Evolutionary conservation across 2,888 invertebrate species (phyloP).

Genomic region (Belgica antarctica): DNA sequence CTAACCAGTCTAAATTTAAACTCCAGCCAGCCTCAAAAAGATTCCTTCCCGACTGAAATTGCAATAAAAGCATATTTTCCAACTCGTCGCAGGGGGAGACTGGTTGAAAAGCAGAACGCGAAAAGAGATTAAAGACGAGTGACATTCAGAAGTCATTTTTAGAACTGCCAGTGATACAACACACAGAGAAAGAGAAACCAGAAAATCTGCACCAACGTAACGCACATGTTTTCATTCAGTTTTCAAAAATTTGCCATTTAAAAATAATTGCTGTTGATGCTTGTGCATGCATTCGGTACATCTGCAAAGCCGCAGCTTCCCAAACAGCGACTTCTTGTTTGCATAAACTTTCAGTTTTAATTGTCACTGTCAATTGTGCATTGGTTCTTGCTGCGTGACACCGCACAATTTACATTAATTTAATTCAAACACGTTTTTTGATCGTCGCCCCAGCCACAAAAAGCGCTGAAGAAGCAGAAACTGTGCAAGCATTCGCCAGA

Average conservation of each 20-base stretch:
- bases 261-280: conserved; percentile 36
- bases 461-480: not conserved
- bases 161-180: not conserved
- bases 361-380: conserved; percentile 27
- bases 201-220: conserved; percentile 4
- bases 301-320: conserved; percentile 31
- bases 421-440: not conserved
- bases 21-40: no score
- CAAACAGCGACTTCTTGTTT: no score
- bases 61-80: no score
- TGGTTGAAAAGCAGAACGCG: not conserved
- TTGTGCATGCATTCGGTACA: conserved; percentile 18
- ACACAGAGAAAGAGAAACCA: not conserved
- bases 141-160: conserved; percentile 11
- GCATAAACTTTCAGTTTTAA: not conserved
- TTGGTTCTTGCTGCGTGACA: conserved; percentile 19
- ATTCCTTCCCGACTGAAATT: no score
- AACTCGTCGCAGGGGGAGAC: not conserved
- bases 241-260: conserved; percentile 39
- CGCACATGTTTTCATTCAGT: conserved; percentile 27
- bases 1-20: no score
- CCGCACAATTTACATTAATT: conserved; percentile 25
- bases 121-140: conserved; percentile 1
- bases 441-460: not conserved
- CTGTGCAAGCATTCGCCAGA: not conserved